These are phyloP conservation scores for Pycnomerus fuliginosus DNA, from an alignment of 2,888 invertebrate genomes.

Conservation along the genomic window DNA sequence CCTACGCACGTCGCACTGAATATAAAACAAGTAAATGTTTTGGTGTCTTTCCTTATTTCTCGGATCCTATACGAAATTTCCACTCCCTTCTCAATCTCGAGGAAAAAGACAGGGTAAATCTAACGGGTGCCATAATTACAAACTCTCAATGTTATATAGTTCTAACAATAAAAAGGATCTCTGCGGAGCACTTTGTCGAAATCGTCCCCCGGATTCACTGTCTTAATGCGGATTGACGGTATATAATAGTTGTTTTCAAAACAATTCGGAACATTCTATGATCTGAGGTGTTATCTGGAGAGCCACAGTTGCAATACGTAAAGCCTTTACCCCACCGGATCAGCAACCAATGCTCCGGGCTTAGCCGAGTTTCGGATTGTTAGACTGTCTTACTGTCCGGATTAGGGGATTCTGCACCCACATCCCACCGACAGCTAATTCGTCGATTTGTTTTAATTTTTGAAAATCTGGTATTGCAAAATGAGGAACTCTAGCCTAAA, in stretches of 20 bases:
- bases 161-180: conserved; percentile 28
- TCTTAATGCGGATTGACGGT: conserved; percentile 30
- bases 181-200: conserved; percentile 23
- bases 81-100: conserved; percentile 9
- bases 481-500: too few relatives aligned
- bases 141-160: conserved; percentile 21
- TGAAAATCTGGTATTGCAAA: too few relatives aligned
- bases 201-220: conserved; percentile 17
- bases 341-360: conserved; percentile 28
- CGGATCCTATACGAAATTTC: too few relatives aligned
- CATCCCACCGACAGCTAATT: too few relatives aligned
- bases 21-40: conserved; percentile 16
- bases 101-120: conserved; percentile 15
- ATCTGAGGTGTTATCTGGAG: conserved; percentile 36
- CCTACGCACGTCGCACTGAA: conserved; percentile 19
- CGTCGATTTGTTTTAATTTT: too few relatives aligned
- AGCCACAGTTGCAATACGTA: conserved; percentile 27
- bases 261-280: conserved; percentile 32
- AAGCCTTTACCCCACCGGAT: conserved; percentile 25
- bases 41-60: conserved; percentile 7
- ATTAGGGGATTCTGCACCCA: conserved; percentile 24
- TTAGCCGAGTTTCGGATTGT: conserved; percentile 35
- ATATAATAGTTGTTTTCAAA: conserved; percentile 37
- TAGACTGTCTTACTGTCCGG: conserved; percentile 29
- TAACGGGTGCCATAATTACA: conserved; percentile 21